A percentile compares a stretch with the other conserved stretches of the same genome.
These are phyloP conservation scores for Lepidochrysops patricia DNA, from an alignment of 2,888 invertebrate species.

Conservation along the genomic window DNA sequence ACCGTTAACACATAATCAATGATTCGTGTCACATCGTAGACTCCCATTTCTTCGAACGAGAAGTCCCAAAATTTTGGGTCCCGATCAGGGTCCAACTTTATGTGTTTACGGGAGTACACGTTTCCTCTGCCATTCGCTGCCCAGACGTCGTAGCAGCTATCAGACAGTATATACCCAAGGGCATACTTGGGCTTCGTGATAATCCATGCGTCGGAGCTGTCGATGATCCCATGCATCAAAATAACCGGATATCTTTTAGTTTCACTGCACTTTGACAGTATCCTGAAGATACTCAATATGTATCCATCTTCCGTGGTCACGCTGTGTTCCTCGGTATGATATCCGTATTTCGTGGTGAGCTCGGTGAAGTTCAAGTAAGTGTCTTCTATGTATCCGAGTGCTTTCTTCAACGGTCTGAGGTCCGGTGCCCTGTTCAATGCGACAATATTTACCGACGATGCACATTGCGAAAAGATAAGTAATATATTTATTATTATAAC, in stretches of 20 bases:
- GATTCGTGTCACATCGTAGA: conserved; percentile 78
- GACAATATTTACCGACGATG: not conserved
- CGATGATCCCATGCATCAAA: conserved; percentile 37
- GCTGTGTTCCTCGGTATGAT: conserved; percentile 27
- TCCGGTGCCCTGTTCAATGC: conserved; percentile 34
- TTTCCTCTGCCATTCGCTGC: conserved; percentile 72
- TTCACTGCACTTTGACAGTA: conserved; percentile 33
- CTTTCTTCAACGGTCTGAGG: conserved; percentile 39
- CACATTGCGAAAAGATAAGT: not conserved
- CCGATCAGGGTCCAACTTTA: conserved; percentile 37
- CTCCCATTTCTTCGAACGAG: conserved; percentile 80
- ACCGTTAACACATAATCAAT: conserved; percentile 40
- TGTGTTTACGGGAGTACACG: conserved; percentile 71
- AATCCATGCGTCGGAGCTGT: conserved; percentile 37
- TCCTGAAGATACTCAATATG: conserved; percentile 29
- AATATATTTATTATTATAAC: not conserved
- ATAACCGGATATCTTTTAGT: conserved; percentile 29
- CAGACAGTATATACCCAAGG: conserved; percentile 44
- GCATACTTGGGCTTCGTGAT: conserved; percentile 44
- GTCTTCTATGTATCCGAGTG: conserved; percentile 52
- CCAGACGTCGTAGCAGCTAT: conserved; percentile 66
- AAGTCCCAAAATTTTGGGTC: conserved; percentile 64
- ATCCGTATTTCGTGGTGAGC: conserved; percentile 31
- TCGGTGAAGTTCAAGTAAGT: conserved; percentile 38
- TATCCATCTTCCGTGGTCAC: conserved; percentile 37